A percentile compares a stretch with the other conserved stretches of the same genome.
Evolutionary conservation across 2,113 vertebrate species (phyloP).

Genomic region (Alaudala cheleensis): DNA sequence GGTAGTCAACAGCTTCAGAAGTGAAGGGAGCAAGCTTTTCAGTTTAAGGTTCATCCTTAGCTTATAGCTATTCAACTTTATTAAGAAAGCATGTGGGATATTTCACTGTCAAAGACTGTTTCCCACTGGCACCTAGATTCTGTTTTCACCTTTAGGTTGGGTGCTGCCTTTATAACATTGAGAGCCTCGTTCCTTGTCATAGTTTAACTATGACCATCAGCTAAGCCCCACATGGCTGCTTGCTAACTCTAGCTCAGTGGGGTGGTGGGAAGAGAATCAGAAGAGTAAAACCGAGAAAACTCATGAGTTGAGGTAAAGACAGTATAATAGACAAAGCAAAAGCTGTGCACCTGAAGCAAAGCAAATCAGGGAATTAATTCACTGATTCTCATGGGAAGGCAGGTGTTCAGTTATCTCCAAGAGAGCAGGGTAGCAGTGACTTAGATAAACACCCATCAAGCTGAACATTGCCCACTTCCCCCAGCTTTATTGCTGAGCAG

Average conservation of each 20-base stretch:
- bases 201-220: neutral
- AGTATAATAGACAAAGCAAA: too few species aligned
- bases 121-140: neutral
- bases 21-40: neutral
- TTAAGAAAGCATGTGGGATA: neutral
- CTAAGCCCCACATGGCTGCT: neutral
- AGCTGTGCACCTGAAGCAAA: too few species aligned
- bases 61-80: neutral
- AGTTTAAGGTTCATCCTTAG: neutral
- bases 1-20: neutral
- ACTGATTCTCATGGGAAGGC: too few species aligned
- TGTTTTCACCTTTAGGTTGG: neutral
- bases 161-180: neutral
- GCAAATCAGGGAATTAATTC: too few species aligned
- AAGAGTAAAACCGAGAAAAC: neutral
- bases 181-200: neutral
- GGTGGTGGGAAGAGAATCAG: fast-evolving
- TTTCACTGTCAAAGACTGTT: neutral
- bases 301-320: too few species aligned
- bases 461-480: neutral
- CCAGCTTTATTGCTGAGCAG: neutral
- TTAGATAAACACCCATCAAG: neutral
- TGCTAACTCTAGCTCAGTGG: neutral
- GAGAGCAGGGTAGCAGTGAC: neutral
- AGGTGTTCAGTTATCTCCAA: neutral